Conservation (phyloP, 2,113 vertebrate species). For the Caracal caracal region DNA sequence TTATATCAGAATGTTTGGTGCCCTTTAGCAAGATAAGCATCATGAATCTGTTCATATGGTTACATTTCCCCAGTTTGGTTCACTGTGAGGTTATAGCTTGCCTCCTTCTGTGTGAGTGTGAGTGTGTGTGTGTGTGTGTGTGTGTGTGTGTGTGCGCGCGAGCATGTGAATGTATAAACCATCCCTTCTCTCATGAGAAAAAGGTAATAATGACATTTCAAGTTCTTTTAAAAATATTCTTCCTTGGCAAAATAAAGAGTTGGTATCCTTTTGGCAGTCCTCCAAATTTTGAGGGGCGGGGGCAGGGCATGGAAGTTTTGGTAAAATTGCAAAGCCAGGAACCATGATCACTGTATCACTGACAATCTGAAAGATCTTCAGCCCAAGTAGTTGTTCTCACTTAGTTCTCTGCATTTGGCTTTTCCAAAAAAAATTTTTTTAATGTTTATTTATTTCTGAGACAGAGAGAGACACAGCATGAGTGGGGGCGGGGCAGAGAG, state of each 20-base stretch:
- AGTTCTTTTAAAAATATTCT: neutral
- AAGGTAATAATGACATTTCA: too few species aligned
- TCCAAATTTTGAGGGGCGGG: neutral
- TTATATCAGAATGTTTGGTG: neutral
- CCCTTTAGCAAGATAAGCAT: neutral
- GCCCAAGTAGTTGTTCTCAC: neutral
- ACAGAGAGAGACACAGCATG: too few species aligned
- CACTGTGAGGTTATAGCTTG: neutral
- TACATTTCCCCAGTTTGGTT: neutral
- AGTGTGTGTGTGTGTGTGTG: neutral
- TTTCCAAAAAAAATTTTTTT: neutral
- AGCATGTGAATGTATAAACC: neutral
- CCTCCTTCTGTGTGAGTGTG: neutral
- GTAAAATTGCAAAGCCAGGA: neutral
- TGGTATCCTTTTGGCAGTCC: neutral
- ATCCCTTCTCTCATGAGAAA: neutral
- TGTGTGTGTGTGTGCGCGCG: neutral
- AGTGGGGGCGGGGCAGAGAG: too few species aligned
- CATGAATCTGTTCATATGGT: neutral
- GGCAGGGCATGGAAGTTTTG: neutral
- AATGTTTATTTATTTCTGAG: too few species aligned
- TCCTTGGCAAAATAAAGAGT: neutral
- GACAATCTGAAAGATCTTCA: neutral
- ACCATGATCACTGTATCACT: neutral
- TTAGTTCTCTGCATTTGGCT: neutral